Evolutionary conservation across 53 echinoderm and acorn worm species (phyloP), one percentile per base, ranked within the genome.

Genomic region (Paelopatides confundens): DNA sequence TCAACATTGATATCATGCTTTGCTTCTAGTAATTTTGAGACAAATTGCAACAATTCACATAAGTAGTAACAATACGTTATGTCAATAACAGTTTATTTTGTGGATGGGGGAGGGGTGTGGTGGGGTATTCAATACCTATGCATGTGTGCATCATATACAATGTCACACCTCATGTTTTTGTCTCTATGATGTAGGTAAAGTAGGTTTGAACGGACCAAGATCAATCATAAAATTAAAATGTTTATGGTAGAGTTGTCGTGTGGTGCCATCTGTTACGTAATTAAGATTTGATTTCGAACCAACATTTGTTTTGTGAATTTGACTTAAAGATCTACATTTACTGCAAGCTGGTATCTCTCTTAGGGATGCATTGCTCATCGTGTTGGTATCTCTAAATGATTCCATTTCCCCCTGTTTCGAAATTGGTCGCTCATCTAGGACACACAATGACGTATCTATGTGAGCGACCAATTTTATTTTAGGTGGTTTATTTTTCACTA

Each of bases 151-250:
- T n/a, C n/a, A n/a, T n/a, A n/a, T n/a, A n/a, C n/a, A n/a, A n/a
- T n/a, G n/a, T n/a, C n/a, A n/a, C n/a, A n/a, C n/a, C n/a, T n/a
- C n/a, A n/a, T n/a, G n/a, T n/a, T n/a, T n/a, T 14, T 14, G 48
- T 48, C 48, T 48, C 48, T 58, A 58, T 5, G 58, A n/a, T 58
- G 15, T 58, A 6, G 58, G 5, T 21, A 6, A 21, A 5, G 17
- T n/a, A 58, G 58, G 58, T 23, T 58, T 17, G 6, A 74, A 74
- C 5, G 39, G 5, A n/a, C 74, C 74, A 1, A 74, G 27, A 46
- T 74, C 74, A 24, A 74, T 74, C 27, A 74, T 74, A 28, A 74
- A 38, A 21, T 74, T 74, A 4, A 74, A 46, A 4, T 24, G 38
- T 35, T 24, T 38, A 21, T 74, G 74, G 40, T 74, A 74, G 5